phyloP scores from a whole-genome alignment of 2,113 vertebrate genomes.

The Periophthalmus modestus region DNA sequence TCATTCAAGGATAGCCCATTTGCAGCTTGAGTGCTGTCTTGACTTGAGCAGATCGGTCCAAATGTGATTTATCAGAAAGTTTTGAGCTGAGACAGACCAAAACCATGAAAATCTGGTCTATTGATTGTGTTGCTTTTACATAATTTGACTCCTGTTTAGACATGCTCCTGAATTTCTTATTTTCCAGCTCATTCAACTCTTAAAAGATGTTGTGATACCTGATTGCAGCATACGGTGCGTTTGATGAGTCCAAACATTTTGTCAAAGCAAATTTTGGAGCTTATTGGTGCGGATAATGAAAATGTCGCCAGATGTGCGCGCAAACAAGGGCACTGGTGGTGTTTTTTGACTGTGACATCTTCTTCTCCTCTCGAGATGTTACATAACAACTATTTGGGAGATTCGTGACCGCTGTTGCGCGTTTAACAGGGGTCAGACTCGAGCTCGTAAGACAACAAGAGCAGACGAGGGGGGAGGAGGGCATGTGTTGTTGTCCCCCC shows the following conservation, averaged over 20 bases:
- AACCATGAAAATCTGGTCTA: not conserved
- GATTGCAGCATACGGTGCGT: not conserved
- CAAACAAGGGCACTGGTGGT: not conserved
- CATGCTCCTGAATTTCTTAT: not conserved
- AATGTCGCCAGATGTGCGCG: not conserved
- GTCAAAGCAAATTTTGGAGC: not conserved
- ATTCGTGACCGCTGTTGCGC: slow-evolving; percentile 22
- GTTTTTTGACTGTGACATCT: not conserved
- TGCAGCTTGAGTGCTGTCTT: not conserved
- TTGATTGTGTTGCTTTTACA: not conserved
- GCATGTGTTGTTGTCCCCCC: not conserved
- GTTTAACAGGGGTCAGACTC: not conserved
- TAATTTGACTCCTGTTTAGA: not conserved
- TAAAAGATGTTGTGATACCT: not conserved
- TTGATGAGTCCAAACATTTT: not conserved
- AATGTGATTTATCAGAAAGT: not conserved
- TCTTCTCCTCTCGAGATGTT: not conserved
- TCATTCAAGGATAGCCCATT: not conserved
- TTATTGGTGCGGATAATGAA: not conserved
- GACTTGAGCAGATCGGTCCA: not conserved
- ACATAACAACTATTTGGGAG: slow-evolving; percentile 4
- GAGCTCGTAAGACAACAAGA: not conserved
- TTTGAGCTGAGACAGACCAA: not conserved
- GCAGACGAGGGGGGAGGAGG: not conserved
- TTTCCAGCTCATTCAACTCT: not conserved